A percentile compares a stretch with the other conserved stretches of the same genome.
These are phyloP conservation scores for Nesidiocoris tenuis DNA, from an alignment of 2,888 invertebrate genomes.

Conservation along the genomic window DNA sequence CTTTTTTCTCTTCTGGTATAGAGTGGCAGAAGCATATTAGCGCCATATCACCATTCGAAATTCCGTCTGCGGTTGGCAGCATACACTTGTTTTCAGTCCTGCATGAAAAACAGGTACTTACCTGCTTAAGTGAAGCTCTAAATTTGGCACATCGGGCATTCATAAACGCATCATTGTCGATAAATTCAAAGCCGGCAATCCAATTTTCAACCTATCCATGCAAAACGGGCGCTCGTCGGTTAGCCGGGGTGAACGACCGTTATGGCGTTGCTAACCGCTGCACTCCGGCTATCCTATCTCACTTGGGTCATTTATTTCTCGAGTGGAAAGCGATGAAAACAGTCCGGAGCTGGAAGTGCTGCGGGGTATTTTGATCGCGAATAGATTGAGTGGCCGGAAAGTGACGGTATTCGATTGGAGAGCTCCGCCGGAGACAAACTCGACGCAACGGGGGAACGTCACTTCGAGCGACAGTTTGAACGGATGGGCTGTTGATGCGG, in stretches of 20 bases:
- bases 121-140: too few relatives aligned
- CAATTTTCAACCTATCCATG: neutral
- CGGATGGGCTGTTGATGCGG: neutral
- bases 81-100: too few relatives aligned
- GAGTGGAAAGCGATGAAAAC: neutral
- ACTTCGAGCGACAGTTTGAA: neutral
- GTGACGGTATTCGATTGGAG: slow-evolving; percentile 37
- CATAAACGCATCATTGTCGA: neutral
- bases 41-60: too few relatives aligned
- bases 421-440: neutral
- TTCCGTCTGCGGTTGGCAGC: too few relatives aligned
- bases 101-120: too few relatives aligned
- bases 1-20: too few relatives aligned
- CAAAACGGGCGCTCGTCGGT: neutral
- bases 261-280: neutral
- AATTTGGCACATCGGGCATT: too few relatives aligned
- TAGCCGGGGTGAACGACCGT: neutral
- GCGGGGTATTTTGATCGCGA: neutral
- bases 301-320: slow-evolving; percentile 5
- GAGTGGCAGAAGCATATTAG: too few relatives aligned
- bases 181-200: neutral
- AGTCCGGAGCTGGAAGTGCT: neutral
- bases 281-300: neutral
- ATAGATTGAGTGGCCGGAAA: slow-evolving; percentile 34
- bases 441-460: neutral